Evolutionary conservation across 2,113 vertebrate species (phyloP).

Genomic region (Malurus cyaneus): DNA sequence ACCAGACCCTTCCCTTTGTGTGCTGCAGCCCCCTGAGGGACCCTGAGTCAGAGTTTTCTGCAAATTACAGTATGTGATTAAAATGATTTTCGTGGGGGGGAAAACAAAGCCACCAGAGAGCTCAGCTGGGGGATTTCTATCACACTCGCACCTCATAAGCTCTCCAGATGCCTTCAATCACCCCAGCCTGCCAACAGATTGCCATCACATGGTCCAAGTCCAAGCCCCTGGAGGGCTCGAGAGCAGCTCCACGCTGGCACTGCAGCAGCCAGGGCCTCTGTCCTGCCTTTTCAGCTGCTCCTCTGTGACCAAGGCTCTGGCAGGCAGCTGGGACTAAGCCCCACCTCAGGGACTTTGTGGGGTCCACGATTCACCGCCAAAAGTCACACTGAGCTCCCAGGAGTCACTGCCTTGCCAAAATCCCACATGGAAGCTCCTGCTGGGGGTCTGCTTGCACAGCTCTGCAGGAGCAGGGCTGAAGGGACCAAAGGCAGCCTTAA

Average conservation of each 20-base stretch:
- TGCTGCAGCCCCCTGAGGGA: background rate
- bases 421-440: background rate
- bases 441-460: background rate
- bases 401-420: background rate
- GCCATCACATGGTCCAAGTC: background rate
- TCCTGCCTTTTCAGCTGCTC: background rate
- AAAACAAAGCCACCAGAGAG: background rate
- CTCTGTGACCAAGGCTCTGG: background rate
- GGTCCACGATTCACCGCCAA: background rate
- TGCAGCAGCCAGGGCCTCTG: background rate
- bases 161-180: slow-evolving; percentile 6
- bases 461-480: background rate
- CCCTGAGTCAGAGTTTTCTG: background rate
- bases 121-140: background rate
- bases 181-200: background rate
- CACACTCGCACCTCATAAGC: background rate
- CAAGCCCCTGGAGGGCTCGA: background rate
- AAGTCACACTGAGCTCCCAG: background rate
- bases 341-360: background rate
- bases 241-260: background rate
- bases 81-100: background rate
- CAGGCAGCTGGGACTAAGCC: background rate
- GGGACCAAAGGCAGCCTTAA: background rate
- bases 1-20: background rate
- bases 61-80: background rate